A percentile compares a stretch with the other conserved stretches of the same genome.
Evolutionary conservation across 2,797 vertebrate species (phyloP).

Genomic region (Acridotheres tristis): DNA sequence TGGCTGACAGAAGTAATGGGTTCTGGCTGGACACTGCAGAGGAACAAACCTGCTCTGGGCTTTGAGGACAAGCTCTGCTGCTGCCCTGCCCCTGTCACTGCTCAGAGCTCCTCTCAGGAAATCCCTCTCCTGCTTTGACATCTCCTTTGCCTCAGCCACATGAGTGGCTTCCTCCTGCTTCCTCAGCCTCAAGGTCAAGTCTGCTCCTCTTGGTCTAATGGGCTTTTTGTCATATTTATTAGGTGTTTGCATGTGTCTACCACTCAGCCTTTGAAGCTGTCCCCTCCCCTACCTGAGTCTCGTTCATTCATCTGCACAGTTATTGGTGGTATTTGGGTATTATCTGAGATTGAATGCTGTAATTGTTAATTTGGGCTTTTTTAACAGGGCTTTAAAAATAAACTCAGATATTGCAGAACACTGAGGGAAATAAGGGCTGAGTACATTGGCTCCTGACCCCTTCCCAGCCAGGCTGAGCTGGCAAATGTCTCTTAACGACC

Average conservation of each 20-base stretch:
- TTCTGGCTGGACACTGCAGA: background rate
- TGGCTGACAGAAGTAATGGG: background rate
- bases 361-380: background rate
- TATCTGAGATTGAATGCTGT: background rate
- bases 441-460: background rate
- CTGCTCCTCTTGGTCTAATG: background rate
- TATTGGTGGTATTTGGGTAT: background rate
- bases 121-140: background rate
- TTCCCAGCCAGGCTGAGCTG: background rate
- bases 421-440: background rate
- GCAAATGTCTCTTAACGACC: background rate
- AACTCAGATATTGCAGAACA: background rate
- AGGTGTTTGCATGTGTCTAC: background rate
- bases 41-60: background rate
- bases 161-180: background rate
- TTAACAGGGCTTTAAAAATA: background rate
- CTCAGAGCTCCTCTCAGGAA: background rate
- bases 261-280: slow-evolving; percentile 24
- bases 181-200: background rate
- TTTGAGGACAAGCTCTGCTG: background rate
- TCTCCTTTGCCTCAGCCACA: background rate
- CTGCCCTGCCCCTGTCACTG: background rate
- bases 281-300: background rate
- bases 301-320: background rate
- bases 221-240: slow-evolving; percentile 33